phyloP scores from a whole-genome alignment of 2,888 invertebrate genomes.

The Druceiella hillmani region DNA sequence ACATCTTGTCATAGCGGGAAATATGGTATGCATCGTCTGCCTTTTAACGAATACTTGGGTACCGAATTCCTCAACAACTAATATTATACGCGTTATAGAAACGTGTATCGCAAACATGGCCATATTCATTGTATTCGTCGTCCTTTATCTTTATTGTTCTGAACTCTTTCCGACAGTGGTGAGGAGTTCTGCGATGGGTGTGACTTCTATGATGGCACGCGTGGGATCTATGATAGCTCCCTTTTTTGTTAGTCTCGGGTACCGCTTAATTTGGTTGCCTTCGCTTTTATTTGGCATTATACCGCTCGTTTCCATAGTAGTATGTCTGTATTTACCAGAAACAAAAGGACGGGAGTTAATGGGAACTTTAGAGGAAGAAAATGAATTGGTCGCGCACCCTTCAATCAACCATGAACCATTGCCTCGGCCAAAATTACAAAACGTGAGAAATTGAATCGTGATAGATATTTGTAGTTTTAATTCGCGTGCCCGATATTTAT shows the following conservation, averaged over 20 bases:
- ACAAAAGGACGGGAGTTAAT: conserved; percentile 59
- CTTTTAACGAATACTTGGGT: conserved; percentile 50
- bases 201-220: conserved; percentile 68
- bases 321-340: conserved; percentile 60
- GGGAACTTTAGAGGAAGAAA: conserved; percentile 64
- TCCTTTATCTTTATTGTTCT: conserved; percentile 68
- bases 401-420: too few species aligned
- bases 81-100: conserved; percentile 38
- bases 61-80: conserved; percentile 20
- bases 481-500: too few species aligned
- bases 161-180: conserved; percentile 75
- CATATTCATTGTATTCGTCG: conserved; percentile 65
- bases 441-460: too few species aligned
- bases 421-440: too few species aligned
- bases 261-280: conserved; percentile 45
- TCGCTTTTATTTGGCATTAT: conserved; percentile 57
- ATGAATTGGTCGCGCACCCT: too few species aligned
- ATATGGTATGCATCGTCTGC: conserved; percentile 45
- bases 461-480: too few species aligned
- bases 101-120: conserved; percentile 64
- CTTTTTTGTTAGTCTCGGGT: conserved; percentile 53
- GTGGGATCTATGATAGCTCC: conserved; percentile 70
- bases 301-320: conserved; percentile 51
- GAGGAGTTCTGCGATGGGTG: conserved; percentile 68
- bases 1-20: conserved; percentile 49